These are phyloP conservation scores for Andrena marginata DNA, from an alignment of 2,888 invertebrate genomes.

Conservation along the genomic window DNA sequence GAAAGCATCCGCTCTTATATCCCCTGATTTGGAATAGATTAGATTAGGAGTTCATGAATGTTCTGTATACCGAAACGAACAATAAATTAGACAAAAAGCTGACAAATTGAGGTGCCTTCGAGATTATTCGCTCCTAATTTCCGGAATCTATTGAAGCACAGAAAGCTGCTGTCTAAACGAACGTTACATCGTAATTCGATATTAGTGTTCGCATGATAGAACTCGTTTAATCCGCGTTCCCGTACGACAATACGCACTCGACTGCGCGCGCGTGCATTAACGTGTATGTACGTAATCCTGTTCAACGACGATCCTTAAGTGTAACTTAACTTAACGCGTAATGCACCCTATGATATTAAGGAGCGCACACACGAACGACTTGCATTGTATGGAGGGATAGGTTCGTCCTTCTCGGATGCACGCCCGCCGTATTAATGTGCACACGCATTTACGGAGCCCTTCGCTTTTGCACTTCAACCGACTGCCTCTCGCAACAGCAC, in stretches of 20 bases:
- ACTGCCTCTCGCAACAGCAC: slow-evolving; percentile 57
- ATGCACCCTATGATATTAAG: slow-evolving; percentile 62
- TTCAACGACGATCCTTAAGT: slow-evolving; percentile 60
- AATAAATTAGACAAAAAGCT: not conserved
- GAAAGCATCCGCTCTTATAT: not conserved
- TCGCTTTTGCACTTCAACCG: slow-evolving; percentile 63
- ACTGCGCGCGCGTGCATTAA: slow-evolving; percentile 52
- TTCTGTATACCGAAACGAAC: too few relatives aligned
- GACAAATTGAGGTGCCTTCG: too few relatives aligned
- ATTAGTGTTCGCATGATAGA: slow-evolving; percentile 37
- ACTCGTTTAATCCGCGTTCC: slow-evolving; percentile 45
- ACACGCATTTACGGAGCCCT: slow-evolving; percentile 52
- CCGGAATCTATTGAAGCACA: not conserved
- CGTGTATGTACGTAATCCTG: slow-evolving; percentile 54
- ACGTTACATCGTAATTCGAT: not conserved
- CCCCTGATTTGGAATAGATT: not conserved
- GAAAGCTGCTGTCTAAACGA: not conserved
- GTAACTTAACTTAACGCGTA: slow-evolving; percentile 66
- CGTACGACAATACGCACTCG: slow-evolving; percentile 30
- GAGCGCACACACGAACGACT: slow-evolving; percentile 12
- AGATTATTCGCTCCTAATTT: not conserved
- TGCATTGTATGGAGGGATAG: not conserved
- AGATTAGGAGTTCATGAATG: too few relatives aligned
- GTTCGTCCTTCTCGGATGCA: slow-evolving; percentile 23
- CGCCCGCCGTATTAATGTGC: not conserved